Percentiles rank a stretch among this genome's conserved stretches.
Evolutionary conservation across 2,797 vertebrate genomes (phyloP).

Genomic region (Podarcis lilfordi): DNA sequence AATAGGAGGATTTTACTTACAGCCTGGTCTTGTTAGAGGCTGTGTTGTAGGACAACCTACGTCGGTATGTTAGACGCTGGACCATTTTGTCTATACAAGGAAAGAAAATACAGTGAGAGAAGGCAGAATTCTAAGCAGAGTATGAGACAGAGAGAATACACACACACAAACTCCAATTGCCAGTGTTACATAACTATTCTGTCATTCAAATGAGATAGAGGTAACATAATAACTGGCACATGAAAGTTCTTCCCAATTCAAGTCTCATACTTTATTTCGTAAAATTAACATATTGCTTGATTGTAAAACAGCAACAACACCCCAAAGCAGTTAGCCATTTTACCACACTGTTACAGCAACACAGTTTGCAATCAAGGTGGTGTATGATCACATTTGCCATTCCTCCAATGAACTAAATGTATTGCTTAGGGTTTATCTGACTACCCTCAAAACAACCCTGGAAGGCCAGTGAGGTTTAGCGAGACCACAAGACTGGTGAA

Average conservation of each 20-base stretch:
- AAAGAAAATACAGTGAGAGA: background rate
- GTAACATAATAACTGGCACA: background rate
- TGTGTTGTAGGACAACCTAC: constrained; percentile 99
- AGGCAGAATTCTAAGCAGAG: background rate
- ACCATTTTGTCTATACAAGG: constrained; percentile 83
- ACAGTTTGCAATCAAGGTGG: background rate
- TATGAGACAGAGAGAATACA: background rate
- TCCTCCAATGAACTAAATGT: background rate
- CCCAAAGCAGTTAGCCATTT: too few relatives aligned
- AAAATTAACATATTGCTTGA: too few relatives aligned
- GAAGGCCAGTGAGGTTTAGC: background rate
- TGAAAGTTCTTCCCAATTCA: background rate
- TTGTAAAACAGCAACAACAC: too few relatives aligned
- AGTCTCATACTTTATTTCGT: too few relatives aligned
- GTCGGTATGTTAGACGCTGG: constrained; percentile 97
- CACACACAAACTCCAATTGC: background rate
- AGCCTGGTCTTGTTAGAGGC: constrained; percentile 98
- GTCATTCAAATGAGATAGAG: background rate
- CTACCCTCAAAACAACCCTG: background rate
- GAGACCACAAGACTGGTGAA: background rate
- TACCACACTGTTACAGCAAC: too few relatives aligned
- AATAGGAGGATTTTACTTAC: constrained; percentile 78
- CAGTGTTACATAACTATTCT: background rate
- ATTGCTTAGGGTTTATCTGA: background rate
- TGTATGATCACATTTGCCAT: background rate